These are phyloP conservation scores for Panagrolaimus sp. DNA, from an alignment of 1,140 invertebrate species.

Conservation along the genomic window DNA sequence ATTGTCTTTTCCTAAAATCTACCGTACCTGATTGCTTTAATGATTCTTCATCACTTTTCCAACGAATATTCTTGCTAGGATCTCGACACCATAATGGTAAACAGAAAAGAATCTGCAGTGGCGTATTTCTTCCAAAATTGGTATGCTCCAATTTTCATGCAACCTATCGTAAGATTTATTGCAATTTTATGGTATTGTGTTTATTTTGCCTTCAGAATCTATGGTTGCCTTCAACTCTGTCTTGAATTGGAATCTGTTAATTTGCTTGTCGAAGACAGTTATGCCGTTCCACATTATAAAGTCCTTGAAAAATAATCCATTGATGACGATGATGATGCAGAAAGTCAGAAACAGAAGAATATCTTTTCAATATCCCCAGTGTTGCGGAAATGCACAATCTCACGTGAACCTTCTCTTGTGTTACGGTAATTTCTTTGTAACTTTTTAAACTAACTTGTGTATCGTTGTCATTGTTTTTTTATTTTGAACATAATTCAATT, in stretches of 20 bases:
- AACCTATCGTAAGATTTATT: slow-evolving; percentile 45
- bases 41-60: slow-evolving; percentile 19
- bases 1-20: slow-evolving; percentile 46
- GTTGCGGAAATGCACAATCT: too few relatives aligned
- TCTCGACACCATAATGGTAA: slow-evolving; percentile 34
- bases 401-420: too few relatives aligned
- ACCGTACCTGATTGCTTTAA: slow-evolving; percentile 37
- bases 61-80: slow-evolving; percentile 48
- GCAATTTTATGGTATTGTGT: slow-evolving; percentile 50
- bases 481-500: too few relatives aligned
- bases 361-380: too few relatives aligned
- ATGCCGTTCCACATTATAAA: slow-evolving; percentile 57
- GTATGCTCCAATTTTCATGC: slow-evolving; percentile 56
- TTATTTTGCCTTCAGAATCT: slow-evolving; percentile 50
- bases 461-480: too few relatives aligned
- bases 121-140: slow-evolving; percentile 55
- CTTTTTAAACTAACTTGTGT: too few relatives aligned
- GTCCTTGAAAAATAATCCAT: slow-evolving; percentile 53
- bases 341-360: too few relatives aligned
- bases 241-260: slow-evolving; percentile 57
- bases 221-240: slow-evolving; percentile 54
- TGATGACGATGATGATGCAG: too few relatives aligned
- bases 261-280: slow-evolving; percentile 57
- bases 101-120: slow-evolving; percentile 43
- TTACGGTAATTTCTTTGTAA: too few relatives aligned